Percentiles rank a stretch among this genome's conserved stretches.
Evolutionary conservation across 2,113 vertebrate species (phyloP).

Genomic region (Miniopterus natalensis): DNA sequence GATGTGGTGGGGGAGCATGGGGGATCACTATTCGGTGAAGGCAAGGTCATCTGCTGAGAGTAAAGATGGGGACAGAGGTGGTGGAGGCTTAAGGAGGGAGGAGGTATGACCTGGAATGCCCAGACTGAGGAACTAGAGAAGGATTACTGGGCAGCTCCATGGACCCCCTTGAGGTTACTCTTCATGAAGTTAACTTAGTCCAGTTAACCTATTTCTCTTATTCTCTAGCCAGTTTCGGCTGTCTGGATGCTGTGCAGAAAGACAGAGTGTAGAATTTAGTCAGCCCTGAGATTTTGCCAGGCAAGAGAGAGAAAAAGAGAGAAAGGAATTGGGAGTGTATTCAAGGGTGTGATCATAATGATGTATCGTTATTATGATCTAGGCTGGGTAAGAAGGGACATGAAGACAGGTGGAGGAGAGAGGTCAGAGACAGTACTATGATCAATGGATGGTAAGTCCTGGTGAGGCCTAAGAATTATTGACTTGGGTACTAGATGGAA

Average conservation of each 20-base stretch:
- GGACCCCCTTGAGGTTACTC: neutral
- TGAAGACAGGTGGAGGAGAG: neutral
- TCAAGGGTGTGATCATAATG: neutral
- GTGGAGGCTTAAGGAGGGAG: neutral
- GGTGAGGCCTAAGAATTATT: neutral
- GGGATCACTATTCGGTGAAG: neutral
- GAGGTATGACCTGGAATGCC: neutral
- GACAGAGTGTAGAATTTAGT: neutral
- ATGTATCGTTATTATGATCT: neutral
- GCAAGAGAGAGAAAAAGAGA: neutral
- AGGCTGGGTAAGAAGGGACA: neutral
- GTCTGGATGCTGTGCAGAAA: neutral
- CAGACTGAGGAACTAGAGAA: neutral
- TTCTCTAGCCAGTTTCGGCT: neutral
- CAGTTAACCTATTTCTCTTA: neutral
- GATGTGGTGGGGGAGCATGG: accelerated
- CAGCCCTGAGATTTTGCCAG: neutral
- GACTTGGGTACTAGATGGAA: neutral
- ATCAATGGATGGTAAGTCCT: neutral
- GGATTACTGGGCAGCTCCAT: neutral
- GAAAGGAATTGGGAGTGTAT: neutral
- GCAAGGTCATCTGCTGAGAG: neutral
- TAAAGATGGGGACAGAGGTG: neutral
- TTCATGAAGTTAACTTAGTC: neutral
- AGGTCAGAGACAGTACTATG: neutral